Evolutionary conservation across 2,797 vertebrate genomes (phyloP).

Genomic region (Tympanoctomys barrerae): DNA sequence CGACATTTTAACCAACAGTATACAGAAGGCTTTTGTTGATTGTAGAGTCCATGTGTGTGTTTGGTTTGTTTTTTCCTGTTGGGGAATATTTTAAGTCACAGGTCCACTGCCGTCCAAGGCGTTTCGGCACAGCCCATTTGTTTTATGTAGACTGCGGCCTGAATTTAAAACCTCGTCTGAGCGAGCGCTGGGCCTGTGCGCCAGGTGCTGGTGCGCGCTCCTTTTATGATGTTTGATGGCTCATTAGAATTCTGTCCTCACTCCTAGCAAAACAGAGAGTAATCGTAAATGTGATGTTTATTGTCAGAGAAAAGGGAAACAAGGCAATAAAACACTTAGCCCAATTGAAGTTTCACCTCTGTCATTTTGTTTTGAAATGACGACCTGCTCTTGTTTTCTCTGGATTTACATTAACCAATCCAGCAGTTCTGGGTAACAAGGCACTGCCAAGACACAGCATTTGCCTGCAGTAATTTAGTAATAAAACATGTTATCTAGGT

Average conservation of each 20-base stretch:
- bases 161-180: slow-evolving; percentile 63
- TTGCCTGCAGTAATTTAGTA: slow-evolving; percentile 26
- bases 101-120: slow-evolving; percentile 30
- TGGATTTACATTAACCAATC: neutral
- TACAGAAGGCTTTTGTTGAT: neutral
- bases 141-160: slow-evolving; percentile 75
- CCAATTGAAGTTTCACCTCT: slow-evolving; percentile 42
- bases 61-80: neutral
- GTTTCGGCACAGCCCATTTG: slow-evolving; percentile 80
- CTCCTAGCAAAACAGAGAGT: slow-evolving; percentile 63
- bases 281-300: slow-evolving; percentile 63
- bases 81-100: slow-evolving; percentile 72
- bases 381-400: neutral
- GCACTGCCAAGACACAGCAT: accelerated
- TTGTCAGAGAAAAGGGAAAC: slow-evolving; percentile 35
- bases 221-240: slow-evolving; percentile 71
- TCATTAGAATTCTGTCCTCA: slow-evolving; percentile 79
- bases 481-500: neutral
- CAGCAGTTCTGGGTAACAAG: neutral
- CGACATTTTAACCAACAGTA: neutral
- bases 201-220: slow-evolving; percentile 34
- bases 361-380: slow-evolving; percentile 51
- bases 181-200: slow-evolving; percentile 35
- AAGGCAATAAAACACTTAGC: slow-evolving; percentile 33
- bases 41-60: neutral